phyloP scores from a whole-genome alignment of 2,113 vertebrate species.

The Monopterus albus region DNA sequence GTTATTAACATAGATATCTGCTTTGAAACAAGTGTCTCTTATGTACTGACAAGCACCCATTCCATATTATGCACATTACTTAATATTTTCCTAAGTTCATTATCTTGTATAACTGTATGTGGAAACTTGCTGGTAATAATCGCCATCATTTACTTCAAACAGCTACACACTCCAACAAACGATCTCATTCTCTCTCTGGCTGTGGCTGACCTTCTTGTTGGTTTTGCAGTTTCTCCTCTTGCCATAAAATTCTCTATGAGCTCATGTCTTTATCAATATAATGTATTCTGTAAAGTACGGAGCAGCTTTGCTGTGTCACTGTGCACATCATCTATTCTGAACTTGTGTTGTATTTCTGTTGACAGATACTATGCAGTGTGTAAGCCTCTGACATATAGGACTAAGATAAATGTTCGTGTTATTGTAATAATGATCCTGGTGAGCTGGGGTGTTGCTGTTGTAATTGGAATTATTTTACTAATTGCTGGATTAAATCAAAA shows the following conservation, averaged over 20 bases:
- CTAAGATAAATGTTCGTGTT: neutral
- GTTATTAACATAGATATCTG: too few species aligned
- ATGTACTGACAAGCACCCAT: too few species aligned
- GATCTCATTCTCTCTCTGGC: neutral
- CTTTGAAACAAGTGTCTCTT: too few species aligned
- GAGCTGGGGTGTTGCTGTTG: neutral
- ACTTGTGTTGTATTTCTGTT: slow-evolving; percentile 27
- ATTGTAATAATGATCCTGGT: slow-evolving; percentile 8
- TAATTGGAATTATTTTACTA: neutral
- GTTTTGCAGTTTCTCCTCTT: neutral
- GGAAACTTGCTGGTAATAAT: neutral
- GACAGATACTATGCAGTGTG: slow-evolving; percentile 38
- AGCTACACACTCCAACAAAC: too few species aligned
- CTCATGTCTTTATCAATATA: slow-evolving; percentile 28
- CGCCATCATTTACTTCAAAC: too few species aligned
- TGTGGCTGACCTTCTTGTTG: slow-evolving; percentile 3
- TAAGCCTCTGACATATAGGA: slow-evolving; percentile 20
- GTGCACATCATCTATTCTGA: neutral
- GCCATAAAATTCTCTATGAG: neutral
- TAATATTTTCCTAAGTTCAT: neutral
- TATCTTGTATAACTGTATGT: neutral
- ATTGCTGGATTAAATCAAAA: neutral
- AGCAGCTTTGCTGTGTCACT: slow-evolving; percentile 18
- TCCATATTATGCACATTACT: neutral
- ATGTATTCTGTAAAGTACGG: slow-evolving; percentile 22